Base-by-base conservation (phyloP, 2,113 vertebrate genomes). In the Malaclemys terrapin region DNA sequence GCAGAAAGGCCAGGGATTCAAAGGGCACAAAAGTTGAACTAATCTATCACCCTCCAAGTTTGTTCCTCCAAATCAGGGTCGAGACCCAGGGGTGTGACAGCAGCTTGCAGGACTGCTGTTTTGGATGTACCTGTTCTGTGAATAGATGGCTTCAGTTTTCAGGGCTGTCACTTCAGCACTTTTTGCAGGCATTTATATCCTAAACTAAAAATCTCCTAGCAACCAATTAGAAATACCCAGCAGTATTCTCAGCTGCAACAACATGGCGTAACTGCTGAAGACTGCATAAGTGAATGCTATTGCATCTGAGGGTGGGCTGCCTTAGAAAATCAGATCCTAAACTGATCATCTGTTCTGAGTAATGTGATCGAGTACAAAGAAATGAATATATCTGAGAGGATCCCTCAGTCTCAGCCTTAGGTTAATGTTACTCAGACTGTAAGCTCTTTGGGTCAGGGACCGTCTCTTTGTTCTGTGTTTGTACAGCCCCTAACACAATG, bases 381-480 rank as follows among this genome's bases (percentile, higher is more conserved):
- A 90, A 84, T 80, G 25, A 0, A 0, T 84, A 62, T 84, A 35
- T 93, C 38, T 9, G 1, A 87, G 83, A 76, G 38, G 29, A 42
- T 29, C 35, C 82, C 65, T 13, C 80, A 89, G 3, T 54, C 5
- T 20, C 53, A 65, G 49, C 25, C 0, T 0, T 17, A 54, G 31
- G 62, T 83, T 59, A 31, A 31, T n/a, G 47, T 93, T 38, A 27
- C 54, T 88, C 94, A 1, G 1, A 47, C 93, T 52, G 5, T 0
- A 1, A 25, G 4, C 17, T 94, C 65, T 96, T 93, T 35, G n/a
- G 93, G 42, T 76, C 82, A 53, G 69, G 83, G 56, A 52, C 93
- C 57, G 6, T 91, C 86, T 93, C 52, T 52, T 75, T 69, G 85
- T 49, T 72, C 85, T 17, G 75, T 76, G 79, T 90, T 91, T 84